Conservation (phyloP, 2,113 vertebrate genomes). For the Bambusicola thoracicus region DNA sequence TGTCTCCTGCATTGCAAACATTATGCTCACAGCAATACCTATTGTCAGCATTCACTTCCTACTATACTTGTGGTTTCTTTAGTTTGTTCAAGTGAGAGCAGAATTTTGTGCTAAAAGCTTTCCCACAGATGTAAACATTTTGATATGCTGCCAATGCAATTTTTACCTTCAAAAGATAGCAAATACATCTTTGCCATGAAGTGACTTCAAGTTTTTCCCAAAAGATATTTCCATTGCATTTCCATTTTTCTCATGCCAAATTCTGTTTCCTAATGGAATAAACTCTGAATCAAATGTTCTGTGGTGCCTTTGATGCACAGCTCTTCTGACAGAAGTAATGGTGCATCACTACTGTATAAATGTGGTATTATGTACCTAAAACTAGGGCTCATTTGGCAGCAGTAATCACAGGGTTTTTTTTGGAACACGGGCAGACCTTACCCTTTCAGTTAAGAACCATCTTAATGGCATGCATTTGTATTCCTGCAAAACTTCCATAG, state of each 20-base stretch:
- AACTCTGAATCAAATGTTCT: neutral
- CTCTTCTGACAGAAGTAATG: neutral
- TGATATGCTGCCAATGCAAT: neutral
- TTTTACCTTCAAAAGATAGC: constrained; percentile 39
- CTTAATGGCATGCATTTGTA: neutral
- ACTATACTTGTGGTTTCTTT: neutral
- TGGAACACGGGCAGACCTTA: neutral
- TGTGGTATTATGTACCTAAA: neutral
- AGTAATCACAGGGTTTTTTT: neutral
- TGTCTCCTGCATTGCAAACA: neutral
- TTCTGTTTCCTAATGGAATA: neutral
- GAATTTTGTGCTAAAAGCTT: neutral
- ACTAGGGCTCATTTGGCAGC: neutral
- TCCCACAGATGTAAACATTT: constrained; percentile 32
- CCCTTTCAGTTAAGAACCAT: neutral
- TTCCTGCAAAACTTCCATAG: neutral
- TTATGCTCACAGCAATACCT: neutral
- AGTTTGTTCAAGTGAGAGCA: neutral
- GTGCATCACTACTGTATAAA: neutral
- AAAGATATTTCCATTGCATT: neutral
- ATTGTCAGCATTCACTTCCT: neutral
- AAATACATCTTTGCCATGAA: neutral
- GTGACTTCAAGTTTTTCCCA: neutral
- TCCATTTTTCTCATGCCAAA: neutral
- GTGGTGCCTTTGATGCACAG: neutral